Base-by-base conservation (phyloP, 2,113 vertebrate species). In the Pangasianodon hypophthalmus region DNA sequence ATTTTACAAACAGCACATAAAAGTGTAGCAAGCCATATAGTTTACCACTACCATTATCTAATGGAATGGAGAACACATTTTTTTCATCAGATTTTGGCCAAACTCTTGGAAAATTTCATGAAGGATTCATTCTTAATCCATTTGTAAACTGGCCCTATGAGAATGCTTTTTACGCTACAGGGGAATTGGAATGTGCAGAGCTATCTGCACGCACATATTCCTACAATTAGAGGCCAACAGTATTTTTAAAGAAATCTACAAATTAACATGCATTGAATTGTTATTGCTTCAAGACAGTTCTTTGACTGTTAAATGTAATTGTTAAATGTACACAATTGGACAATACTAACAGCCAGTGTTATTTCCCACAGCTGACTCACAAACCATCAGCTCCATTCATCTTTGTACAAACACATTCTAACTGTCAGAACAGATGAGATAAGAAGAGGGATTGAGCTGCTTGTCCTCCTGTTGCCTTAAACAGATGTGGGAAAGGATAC, bases 401-500 rank as follows among this genome's bases (percentile, higher is more conserved):
- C 46, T 79, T 79, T 79, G 26, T 29, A 79, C 73, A 90, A 71
- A 92, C 46, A 48, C 64, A 69, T 75, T 67, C 9, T 75, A 60
- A 75, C 82, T 86, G 48, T 80, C 87, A 58, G 82, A 32, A 88
- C 58, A 80, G 50, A 89, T 54, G 81, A 67, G 67, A 13, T 83
- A 77, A 69, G 69, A 48, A 82, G 82, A 84, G 48, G 84, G 58
- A 81, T 80, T 91, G 87, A 26, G 79, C 56, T 83, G 86, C 87
- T 37, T 88, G 88, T 88, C 90, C 77, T 84, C 88, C 79, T 64
- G 32, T 58, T 67, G 52, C 73, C 8, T 79, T 88, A 85, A 92
- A 90, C 86, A 90, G 87, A 91, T 91, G 90, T 89, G 88, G 79
- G 88, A 82, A 90, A 50, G 77, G 79, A 83, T 83, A 82, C 48